Percentiles rank a stretch among this genome's conserved stretches.
phyloP scores from a whole-genome alignment of 2,113 vertebrate species.

The Connochaetes taurinus region DNA sequence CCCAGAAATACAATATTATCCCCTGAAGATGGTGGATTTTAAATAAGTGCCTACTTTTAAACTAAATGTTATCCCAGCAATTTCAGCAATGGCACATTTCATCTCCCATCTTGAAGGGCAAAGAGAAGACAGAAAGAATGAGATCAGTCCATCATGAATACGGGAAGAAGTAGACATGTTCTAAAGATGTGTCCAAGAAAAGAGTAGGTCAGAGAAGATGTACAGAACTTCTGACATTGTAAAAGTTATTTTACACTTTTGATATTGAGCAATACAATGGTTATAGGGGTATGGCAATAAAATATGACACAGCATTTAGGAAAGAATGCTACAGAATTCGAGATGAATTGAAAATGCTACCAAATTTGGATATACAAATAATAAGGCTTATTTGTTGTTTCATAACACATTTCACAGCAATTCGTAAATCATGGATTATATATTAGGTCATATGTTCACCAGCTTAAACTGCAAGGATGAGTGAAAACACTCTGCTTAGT shows the following conservation, averaged over 20 bases:
- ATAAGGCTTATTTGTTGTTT: background rate
- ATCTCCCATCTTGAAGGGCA: background rate
- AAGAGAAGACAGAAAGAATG: background rate
- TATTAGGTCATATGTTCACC: background rate
- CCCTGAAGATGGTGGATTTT: background rate
- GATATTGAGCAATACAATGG: background rate
- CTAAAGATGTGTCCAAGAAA: background rate
- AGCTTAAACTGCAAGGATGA: constrained; percentile 4
- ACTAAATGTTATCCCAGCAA: background rate
- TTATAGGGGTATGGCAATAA: background rate
- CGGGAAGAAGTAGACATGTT: background rate
- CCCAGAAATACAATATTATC: background rate
- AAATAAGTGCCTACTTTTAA: background rate
- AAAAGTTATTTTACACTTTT: background rate
- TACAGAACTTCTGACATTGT: background rate
- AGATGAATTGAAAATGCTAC: background rate
- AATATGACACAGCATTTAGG: background rate
- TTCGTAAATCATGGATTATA: background rate
- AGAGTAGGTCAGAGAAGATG: background rate
- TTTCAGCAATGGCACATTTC: background rate
- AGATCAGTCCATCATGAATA: background rate
- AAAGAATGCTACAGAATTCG: background rate
- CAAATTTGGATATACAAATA: background rate
- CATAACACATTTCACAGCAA: background rate
- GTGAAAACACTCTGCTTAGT: background rate